Percentiles rank a stretch among this genome's conserved stretches.
These are phyloP conservation scores for Eulemur coronatus DNA, from an alignment of 2,797 vertebrate species.

Conservation along the genomic window DNA sequence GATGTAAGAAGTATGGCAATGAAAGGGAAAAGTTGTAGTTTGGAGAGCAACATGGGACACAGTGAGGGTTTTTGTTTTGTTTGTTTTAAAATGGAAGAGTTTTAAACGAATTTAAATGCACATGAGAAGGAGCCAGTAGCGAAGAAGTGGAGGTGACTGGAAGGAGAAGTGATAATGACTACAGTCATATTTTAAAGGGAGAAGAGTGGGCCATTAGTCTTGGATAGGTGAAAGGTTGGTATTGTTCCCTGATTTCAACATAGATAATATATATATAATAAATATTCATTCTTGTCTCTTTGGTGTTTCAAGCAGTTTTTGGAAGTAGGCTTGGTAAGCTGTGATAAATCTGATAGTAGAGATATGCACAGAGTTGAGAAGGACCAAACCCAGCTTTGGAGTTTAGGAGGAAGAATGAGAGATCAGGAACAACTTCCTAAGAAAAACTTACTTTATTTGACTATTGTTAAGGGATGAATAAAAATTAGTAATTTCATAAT, in stretches of 20 bases:
- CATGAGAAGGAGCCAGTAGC: not conserved
- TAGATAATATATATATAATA: not conserved
- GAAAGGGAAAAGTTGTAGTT: not conserved
- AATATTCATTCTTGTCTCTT: not conserved
- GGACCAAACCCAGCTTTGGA: not conserved
- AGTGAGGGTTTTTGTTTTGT: not conserved
- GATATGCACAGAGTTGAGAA: not conserved
- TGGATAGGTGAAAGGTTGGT: not conserved
- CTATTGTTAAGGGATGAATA: not conserved
- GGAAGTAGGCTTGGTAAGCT: not conserved
- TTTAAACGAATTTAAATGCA: slow-evolving; percentile 5
- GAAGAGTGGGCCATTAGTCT: not conserved
- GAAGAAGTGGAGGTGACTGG: not conserved
- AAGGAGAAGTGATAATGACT: not conserved
- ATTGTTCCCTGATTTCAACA: not conserved
- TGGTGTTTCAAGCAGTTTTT: slow-evolving; percentile 23
- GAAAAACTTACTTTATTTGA: not conserved
- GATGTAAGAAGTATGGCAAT: not conserved
- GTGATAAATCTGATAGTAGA: not conserved
- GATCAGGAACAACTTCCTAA: not conserved
- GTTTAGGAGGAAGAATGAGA: not conserved
- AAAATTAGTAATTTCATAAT: not conserved
- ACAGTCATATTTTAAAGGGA: not conserved
- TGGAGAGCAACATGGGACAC: not conserved
- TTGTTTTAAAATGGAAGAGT: not conserved